Evolutionary conservation across 2,797 vertebrate species (phyloP).

Genomic region (Siniperca undulata): DNA sequence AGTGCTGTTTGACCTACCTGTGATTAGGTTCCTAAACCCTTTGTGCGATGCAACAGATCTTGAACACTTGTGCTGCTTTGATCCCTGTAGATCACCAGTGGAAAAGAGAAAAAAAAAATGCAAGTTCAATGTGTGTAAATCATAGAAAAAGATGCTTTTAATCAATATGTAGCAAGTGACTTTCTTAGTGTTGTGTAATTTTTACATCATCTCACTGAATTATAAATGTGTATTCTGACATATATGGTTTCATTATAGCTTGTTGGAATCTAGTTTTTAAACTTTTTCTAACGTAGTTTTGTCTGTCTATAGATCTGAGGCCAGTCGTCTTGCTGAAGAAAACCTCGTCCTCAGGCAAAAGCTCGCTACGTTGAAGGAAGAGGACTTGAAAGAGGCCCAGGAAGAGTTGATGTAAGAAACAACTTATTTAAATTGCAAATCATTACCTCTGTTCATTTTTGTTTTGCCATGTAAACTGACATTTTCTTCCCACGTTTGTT

Average conservation of each 20-base stretch:
- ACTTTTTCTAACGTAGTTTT: slow-evolving; percentile 38
- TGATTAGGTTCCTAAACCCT: slow-evolving; percentile 21
- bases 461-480: not conserved
- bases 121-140: slow-evolving; percentile 13
- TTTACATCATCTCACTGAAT: not conserved
- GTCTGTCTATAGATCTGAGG: slow-evolving; percentile 84
- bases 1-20: slow-evolving; percentile 13
- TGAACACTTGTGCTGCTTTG: slow-evolving; percentile 29
- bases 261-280: not conserved
- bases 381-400: slow-evolving; percentile 86
- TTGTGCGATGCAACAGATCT: not conserved
- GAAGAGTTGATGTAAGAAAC: slow-evolving; percentile 89
- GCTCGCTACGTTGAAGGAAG: slow-evolving; percentile 87
- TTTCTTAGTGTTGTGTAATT: not conserved
- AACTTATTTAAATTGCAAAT: not conserved
- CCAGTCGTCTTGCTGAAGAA: slow-evolving; percentile 89
- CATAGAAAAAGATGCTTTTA: slow-evolving; percentile 4
- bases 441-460: not conserved
- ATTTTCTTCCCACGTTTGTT: slow-evolving; percentile 1
- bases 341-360: slow-evolving; percentile 86
- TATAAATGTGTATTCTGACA: not conserved
- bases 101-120: not conserved
- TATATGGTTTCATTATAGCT: not conserved
- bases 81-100: slow-evolving; percentile 40
- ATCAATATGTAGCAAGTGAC: not conserved